Evolutionary conservation across 2,113 vertebrate species (phyloP).

Genomic region (Pyxicephalus adspersus): DNA sequence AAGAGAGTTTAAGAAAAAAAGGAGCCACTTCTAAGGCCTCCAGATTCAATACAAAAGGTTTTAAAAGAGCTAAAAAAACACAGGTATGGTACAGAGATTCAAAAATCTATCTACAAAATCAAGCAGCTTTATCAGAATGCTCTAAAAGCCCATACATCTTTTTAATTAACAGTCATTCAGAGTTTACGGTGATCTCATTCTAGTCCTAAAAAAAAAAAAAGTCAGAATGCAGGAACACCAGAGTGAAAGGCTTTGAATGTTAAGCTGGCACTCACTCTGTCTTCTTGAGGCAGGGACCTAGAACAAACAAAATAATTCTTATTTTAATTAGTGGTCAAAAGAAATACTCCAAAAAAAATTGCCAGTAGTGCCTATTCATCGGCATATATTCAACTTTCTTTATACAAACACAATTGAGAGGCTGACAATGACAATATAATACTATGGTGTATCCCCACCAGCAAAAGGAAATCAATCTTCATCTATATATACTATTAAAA

Average conservation of each 20-base stretch:
- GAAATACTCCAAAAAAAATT: no score
- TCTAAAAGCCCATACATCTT: background rate
- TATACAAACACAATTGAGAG: background rate
- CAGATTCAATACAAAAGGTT: background rate
- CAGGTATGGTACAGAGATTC: background rate
- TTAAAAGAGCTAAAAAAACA: background rate
- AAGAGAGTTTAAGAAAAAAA: conserved; percentile 48
- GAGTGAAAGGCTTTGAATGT: background rate
- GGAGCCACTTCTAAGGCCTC: conserved; percentile 19
- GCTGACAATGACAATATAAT: no score
- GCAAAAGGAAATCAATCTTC: no score
- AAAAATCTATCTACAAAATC: background rate
- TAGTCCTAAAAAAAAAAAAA: background rate
- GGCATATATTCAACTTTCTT: background rate
- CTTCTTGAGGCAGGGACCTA: conserved; percentile 3
- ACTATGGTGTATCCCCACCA: no score
- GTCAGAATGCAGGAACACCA: background rate
- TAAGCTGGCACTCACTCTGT: background rate
- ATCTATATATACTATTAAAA: no score
- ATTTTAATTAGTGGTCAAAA: no score
- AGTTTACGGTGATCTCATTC: background rate
- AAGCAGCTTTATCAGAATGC: background rate
- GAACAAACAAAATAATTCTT: background rate
- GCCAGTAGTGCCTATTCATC: background rate
- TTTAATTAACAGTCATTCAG: background rate